Conservation (phyloP, 2,797 vertebrate genomes). For the Pseudomugil tenellus region DNA sequence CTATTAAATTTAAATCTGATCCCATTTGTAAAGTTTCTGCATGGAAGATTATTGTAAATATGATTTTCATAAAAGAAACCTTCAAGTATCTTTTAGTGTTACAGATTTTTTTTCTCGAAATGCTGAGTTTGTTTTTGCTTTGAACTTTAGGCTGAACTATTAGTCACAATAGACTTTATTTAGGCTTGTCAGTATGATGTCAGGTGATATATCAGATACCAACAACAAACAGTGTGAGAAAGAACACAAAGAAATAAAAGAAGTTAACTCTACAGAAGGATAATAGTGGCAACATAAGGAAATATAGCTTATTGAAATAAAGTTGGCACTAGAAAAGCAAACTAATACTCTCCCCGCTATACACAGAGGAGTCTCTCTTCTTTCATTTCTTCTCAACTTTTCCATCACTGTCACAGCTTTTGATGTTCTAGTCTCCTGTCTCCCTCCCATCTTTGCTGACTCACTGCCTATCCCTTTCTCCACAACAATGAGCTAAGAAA, state of each 20-base stretch:
- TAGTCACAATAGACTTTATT: constrained; percentile 23
- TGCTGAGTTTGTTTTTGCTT: neutral
- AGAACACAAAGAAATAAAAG: constrained; percentile 50
- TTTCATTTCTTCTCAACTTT: constrained; percentile 41
- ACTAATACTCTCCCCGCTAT: constrained; percentile 58
- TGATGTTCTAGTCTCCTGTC: constrained; percentile 47
- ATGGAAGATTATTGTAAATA: neutral
- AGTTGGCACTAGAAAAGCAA: constrained; percentile 61
- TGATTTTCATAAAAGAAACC: neutral
- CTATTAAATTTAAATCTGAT: too few relatives aligned
- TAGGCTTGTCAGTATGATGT: constrained; percentile 28
- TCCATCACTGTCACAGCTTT: constrained; percentile 71
- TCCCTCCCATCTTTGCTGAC: constrained; percentile 47
- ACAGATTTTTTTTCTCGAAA: neutral
- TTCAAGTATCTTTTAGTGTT: neutral
- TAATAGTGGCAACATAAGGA: constrained; percentile 51
- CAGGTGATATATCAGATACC: constrained; percentile 59
- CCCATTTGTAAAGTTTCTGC: neutral
- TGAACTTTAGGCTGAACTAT: constrained; percentile 6
- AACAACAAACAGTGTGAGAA: constrained; percentile 31
- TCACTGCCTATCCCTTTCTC: constrained; percentile 56
- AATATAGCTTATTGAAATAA: constrained; percentile 58
- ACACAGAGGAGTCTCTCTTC: constrained; percentile 62
- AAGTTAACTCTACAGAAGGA: constrained; percentile 27
- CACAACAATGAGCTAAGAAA: constrained; percentile 71